Conservation (phyloP, 1,140 invertebrate species). For the Aphaenogaster floridana region DNA sequence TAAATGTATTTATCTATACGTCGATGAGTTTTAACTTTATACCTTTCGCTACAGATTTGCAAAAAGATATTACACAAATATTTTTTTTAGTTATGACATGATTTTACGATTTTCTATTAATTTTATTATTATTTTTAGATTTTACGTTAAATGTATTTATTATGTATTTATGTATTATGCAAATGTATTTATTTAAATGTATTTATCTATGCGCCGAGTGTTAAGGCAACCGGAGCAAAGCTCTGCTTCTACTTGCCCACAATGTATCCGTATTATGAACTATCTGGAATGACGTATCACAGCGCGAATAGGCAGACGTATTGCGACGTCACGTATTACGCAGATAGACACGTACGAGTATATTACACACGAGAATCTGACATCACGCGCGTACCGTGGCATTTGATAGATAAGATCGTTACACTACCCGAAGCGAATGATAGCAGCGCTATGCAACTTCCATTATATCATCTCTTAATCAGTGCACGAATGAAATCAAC, state of each 20-base stretch:
- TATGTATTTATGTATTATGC: background rate
- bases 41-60: background rate
- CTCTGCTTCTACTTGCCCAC: constrained; percentile 6
- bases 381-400: constrained; percentile 49
- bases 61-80: background rate
- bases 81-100: background rate
- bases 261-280: constrained; percentile 39
- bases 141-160: background rate
- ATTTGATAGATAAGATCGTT: constrained; percentile 64
- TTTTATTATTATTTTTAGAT: background rate
- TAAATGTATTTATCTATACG: background rate
- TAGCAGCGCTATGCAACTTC: constrained; percentile 17
- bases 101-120: background rate
- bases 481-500: constrained; percentile 43
- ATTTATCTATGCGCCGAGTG: background rate
- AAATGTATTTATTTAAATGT: background rate
- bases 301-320: constrained; percentile 57
- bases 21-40: too few relatives aligned
- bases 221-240: background rate
- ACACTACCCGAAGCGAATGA: constrained; percentile 22
- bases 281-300: constrained; percentile 52
- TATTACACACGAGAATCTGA: constrained; percentile 48
- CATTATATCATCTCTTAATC: constrained; percentile 37
- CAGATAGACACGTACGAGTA: constrained; percentile 51
- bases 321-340: constrained; percentile 55